Conservation (phyloP, 2,797 vertebrate genomes). For the Anguilla anguilla region DNA sequence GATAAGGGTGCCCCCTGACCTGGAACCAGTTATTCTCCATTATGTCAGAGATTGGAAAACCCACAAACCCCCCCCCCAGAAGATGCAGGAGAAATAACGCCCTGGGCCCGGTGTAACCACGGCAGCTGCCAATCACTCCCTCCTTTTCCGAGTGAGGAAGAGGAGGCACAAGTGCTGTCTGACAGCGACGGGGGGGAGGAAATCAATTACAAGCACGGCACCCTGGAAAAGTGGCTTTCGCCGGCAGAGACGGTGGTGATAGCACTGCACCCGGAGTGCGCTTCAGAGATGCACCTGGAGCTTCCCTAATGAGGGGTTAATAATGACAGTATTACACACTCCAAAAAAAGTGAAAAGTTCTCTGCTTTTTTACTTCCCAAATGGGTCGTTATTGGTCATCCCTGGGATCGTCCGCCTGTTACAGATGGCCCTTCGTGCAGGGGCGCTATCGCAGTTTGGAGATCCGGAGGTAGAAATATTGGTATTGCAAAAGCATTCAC, state of each 20-base stretch:
- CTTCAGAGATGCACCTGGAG: background rate
- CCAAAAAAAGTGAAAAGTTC: background rate
- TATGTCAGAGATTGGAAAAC: background rate
- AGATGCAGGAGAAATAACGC: background rate
- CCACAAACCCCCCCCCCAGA: background rate
- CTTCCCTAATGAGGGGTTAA: background rate
- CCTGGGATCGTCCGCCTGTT: background rate
- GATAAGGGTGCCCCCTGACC: background rate
- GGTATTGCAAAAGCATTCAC: background rate
- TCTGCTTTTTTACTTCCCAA: background rate
- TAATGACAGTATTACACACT: background rate
- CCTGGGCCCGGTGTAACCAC: background rate
- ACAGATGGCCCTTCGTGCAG: background rate
- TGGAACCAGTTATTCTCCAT: background rate
- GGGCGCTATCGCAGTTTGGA: background rate
- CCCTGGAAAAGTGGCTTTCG: background rate
- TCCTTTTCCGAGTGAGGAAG: background rate
- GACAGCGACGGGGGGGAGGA: background rate
- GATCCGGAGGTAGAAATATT: background rate
- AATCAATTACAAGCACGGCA: slow-evolving; percentile 19
- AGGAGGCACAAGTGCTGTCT: background rate
- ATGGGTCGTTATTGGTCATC: background rate
- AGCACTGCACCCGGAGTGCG: background rate
- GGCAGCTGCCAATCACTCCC: background rate
- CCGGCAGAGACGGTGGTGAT: background rate